A percentile compares a stretch with the other conserved stretches of the same genome.
phyloP scores from a whole-genome alignment of 92 coral and sea anemone species.

The Parazoanthus darwini region DNA sequence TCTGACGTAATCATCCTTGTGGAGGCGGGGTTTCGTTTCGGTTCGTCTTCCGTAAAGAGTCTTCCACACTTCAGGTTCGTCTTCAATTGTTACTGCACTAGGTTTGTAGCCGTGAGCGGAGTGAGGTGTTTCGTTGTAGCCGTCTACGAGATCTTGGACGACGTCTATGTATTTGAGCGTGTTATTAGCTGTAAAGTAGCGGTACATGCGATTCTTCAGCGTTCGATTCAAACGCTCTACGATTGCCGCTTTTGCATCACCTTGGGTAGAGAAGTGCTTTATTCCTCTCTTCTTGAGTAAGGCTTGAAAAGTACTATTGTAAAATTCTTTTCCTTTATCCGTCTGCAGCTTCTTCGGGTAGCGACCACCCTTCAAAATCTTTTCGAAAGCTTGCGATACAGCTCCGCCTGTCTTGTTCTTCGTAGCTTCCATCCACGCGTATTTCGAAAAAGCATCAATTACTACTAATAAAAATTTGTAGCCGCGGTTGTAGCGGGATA shows the following conservation, averaged over 20 bases:
- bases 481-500: too few relatives aligned
- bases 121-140: slow-evolving; percentile 42
- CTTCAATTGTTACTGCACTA: slow-evolving; percentile 30
- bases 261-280: slow-evolving; percentile 18
- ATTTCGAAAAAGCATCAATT: slow-evolving; percentile 36
- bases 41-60: background rate
- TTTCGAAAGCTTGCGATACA: slow-evolving; percentile 19
- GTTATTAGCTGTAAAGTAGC: slow-evolving; percentile 51
- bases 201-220: slow-evolving; percentile 45
- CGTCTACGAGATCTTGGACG: slow-evolving; percentile 41
- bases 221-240: slow-evolving; percentile 59
- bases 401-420: slow-evolving; percentile 39
- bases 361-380: slow-evolving; percentile 19
- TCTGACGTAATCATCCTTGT: slow-evolving; percentile 1
- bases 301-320: slow-evolving; percentile 21
- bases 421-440: slow-evolving; percentile 49
- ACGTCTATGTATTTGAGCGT: slow-evolving; percentile 37
- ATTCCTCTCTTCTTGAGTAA: slow-evolving; percentile 8
- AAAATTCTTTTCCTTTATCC: slow-evolving; percentile 50
- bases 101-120: slow-evolving; percentile 38
- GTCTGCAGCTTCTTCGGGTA: slow-evolving; percentile 34
- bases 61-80: background rate
- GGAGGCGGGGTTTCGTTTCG: slow-evolving; percentile 2
- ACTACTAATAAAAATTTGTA: too few relatives aligned
- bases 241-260: slow-evolving; percentile 15